Evolutionary conservation across 2,888 invertebrate genomes (phyloP).

Genomic region (Drosophila fungiperda): DNA sequence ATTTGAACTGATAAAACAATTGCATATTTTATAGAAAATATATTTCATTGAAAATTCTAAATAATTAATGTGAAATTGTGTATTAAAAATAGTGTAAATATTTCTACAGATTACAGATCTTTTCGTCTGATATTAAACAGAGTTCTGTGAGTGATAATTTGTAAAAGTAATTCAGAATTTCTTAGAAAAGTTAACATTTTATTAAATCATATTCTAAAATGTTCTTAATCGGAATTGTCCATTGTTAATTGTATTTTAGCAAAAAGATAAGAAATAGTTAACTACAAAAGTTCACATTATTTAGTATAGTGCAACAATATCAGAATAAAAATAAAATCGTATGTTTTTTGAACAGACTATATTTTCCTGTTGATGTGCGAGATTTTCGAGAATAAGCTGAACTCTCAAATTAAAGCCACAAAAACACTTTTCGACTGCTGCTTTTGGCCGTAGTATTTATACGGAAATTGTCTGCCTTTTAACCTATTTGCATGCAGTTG

Average conservation of each 20-base stretch:
- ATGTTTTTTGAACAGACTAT: no score
- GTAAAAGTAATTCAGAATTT: no score
- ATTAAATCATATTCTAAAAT: background rate
- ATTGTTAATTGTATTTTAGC: background rate
- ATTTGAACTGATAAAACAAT: no score
- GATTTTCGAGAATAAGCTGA: background rate
- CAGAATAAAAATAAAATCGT: background rate
- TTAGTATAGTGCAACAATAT: background rate
- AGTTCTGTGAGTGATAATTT: no score
- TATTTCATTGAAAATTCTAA: no score
- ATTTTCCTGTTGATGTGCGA: no score
- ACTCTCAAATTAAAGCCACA: slow-evolving; percentile 9
- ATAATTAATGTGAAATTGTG: no score
- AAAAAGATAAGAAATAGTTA: no score
- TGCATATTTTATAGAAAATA: no score
- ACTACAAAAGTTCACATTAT: background rate
- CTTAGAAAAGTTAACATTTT: background rate
- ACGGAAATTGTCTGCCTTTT: slow-evolving; percentile 58
- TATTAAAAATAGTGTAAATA: no score
- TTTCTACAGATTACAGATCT: background rate
- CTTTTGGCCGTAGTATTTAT: slow-evolving; percentile 29
- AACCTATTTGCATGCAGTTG: slow-evolving; percentile 63
- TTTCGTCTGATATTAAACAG: no score
- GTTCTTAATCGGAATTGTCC: background rate
- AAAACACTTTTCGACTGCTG: slow-evolving; percentile 9